Conservation (phyloP, 2,797 vertebrate species). For the Aphelocoma californica region DNA sequence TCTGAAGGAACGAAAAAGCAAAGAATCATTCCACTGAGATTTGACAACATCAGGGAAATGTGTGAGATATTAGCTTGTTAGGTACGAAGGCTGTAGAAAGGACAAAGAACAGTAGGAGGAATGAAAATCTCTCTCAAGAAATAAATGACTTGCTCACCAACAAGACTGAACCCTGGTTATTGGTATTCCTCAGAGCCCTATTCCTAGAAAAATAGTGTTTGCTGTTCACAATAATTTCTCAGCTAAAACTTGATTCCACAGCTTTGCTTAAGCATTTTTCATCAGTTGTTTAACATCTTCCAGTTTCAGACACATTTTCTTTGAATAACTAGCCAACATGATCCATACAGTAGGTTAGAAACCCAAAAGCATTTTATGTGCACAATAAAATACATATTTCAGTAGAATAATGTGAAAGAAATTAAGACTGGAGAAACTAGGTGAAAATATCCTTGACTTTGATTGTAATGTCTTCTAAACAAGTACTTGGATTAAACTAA, state of each 20-base stretch:
- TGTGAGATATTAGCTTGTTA: conserved; percentile 27
- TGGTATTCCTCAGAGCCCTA: conserved; percentile 24
- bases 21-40: neutral
- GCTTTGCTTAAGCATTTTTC: conserved; percentile 14
- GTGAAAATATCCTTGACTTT: neutral
- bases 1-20: neutral
- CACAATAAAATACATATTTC: neutral
- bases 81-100: neutral
- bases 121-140: conserved; percentile 15
- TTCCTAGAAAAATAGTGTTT: neutral
- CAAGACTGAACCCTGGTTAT: neutral
- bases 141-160: neutral
- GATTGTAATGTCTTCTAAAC: neutral
- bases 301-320: neutral
- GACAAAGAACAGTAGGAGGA: neutral
- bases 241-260: neutral
- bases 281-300: conserved; percentile 17
- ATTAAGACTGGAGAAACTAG: neutral
- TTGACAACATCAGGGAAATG: neutral
- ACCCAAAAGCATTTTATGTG: neutral
- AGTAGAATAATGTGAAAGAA: neutral
- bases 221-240: conserved; percentile 20
- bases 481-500: neutral
- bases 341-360: neutral
- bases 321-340: neutral